Evolutionary conservation across 2,797 vertebrate species (phyloP).

Genomic region (Eospalax fontanierii): DNA sequence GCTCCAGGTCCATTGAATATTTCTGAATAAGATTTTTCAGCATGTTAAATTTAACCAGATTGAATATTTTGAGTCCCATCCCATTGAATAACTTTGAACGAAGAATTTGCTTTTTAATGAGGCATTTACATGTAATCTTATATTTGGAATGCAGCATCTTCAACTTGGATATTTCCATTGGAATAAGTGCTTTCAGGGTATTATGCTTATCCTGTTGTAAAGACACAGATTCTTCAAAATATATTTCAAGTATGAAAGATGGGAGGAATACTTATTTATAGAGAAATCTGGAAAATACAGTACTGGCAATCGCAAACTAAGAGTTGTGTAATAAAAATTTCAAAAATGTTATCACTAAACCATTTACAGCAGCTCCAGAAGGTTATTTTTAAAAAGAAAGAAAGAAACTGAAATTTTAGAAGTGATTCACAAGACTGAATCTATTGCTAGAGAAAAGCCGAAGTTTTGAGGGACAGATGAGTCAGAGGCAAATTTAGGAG

Average conservation of each 20-base stretch:
- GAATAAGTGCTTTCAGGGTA: slow-evolving; percentile 14
- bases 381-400: slow-evolving; percentile 78
- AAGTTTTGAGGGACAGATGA: slow-evolving; percentile 73
- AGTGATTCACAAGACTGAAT: slow-evolving; percentile 79
- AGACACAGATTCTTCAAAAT: slow-evolving; percentile 77
- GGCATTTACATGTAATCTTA: slow-evolving; percentile 79
- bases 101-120: slow-evolving; percentile 81
- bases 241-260: slow-evolving; percentile 70
- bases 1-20: slow-evolving; percentile 57
- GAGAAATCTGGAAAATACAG: slow-evolving; percentile 72
- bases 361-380: slow-evolving; percentile 57
- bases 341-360: slow-evolving; percentile 71
- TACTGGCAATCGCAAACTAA: slow-evolving; percentile 69
- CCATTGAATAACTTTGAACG: slow-evolving; percentile 78
- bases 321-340: slow-evolving; percentile 69
- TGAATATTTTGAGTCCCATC: slow-evolving; percentile 72
- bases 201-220: slow-evolving; percentile 61
- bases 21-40: slow-evolving; percentile 74
- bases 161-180: slow-evolving; percentile 71
- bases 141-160: slow-evolving; percentile 74
- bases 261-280: slow-evolving; percentile 73
- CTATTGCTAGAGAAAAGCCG: slow-evolving; percentile 77
- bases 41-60: slow-evolving; percentile 69
- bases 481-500: slow-evolving; percentile 78
- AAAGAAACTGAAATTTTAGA: slow-evolving; percentile 74